Evolutionary conservation across 2,888 invertebrate genomes (phyloP).

Genomic region (Megastigmus dorsalis): DNA sequence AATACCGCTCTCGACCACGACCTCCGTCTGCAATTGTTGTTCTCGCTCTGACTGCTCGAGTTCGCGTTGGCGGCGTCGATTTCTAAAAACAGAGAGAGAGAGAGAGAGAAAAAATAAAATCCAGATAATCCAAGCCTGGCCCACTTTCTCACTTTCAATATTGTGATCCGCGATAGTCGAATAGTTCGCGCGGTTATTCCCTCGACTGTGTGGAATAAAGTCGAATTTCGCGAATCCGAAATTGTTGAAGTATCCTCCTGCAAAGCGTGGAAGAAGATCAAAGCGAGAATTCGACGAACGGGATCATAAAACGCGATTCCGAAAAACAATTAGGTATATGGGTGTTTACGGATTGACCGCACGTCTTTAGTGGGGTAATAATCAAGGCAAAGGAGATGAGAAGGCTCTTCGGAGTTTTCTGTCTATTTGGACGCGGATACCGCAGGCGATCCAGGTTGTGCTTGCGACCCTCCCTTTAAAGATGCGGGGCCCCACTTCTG

Average conservation of each 20-base stretch:
- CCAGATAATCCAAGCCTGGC: too few relatives aligned
- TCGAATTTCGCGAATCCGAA: constrained; percentile 3
- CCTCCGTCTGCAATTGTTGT: constrained; percentile 83
- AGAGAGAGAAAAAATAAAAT: too few relatives aligned
- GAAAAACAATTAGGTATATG: constrained; percentile 43
- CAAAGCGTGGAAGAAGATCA: constrained; percentile 36
- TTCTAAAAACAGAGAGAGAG: too few relatives aligned
- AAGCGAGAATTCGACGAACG: constrained; percentile 33
- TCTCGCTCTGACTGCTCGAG: not conserved
- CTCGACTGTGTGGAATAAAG: too few relatives aligned
- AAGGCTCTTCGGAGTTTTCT: constrained; percentile 18
- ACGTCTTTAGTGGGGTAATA: constrained; percentile 24
- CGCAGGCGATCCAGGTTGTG: not conserved
- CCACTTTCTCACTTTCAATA: not conserved
- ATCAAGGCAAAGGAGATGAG: constrained; percentile 24
- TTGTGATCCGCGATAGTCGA: not conserved
- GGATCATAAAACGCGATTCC: constrained; percentile 49
- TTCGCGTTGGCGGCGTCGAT: not conserved
- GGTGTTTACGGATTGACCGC: constrained; percentile 30
- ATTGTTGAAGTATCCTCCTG: not conserved
- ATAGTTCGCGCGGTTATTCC: too few relatives aligned
- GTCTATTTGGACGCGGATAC: constrained; percentile 49
- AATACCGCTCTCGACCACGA: constrained; percentile 98
- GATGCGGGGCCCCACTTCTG: constrained; percentile 65
- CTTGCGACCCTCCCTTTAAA: constrained; percentile 1